phyloP scores from a whole-genome alignment of 2,888 invertebrate genomes.

The Spodoptera exigua region DNA sequence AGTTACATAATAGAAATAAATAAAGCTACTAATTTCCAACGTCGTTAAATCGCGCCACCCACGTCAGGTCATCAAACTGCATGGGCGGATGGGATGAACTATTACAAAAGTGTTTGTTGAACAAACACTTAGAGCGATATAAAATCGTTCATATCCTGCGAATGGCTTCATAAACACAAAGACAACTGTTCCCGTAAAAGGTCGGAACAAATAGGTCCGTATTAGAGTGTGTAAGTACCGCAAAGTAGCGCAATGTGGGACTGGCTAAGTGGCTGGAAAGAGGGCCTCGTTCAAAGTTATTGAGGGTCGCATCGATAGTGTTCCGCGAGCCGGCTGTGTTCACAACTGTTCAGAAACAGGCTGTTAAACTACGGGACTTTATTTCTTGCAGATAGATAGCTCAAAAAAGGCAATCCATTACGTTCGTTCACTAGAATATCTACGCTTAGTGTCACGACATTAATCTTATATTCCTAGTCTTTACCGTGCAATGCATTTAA shows the following conservation, averaged over 20 bases:
- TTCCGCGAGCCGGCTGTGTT: conserved; percentile 34
- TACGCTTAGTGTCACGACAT: conserved; percentile 10
- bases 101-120: conserved; percentile 50
- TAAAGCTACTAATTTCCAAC: conserved; percentile 17
- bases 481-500: conserved; percentile 38
- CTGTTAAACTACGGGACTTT: conserved; percentile 36
- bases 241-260: conserved; percentile 38
- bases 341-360: conserved; percentile 31
- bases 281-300: conserved; percentile 39
- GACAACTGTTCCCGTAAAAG: conserved; percentile 31
- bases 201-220: conserved; percentile 34
- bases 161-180: conserved; percentile 40
- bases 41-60: conserved; percentile 33
- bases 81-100: conserved; percentile 45
- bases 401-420: conserved; percentile 32
- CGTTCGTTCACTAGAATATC: conserved; percentile 25
- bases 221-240: conserved; percentile 35
- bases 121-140: conserved; percentile 26
- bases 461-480: conserved; percentile 25
- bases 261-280: conserved; percentile 50
- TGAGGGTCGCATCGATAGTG: conserved; percentile 36
- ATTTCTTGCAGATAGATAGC: conserved; percentile 12
- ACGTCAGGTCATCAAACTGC: conserved; percentile 48
- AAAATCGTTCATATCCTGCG: conserved; percentile 36
- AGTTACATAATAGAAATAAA: conserved; percentile 15